Conservation (phyloP, 2,797 vertebrate species). For the Sardinella longiceps region DNA sequence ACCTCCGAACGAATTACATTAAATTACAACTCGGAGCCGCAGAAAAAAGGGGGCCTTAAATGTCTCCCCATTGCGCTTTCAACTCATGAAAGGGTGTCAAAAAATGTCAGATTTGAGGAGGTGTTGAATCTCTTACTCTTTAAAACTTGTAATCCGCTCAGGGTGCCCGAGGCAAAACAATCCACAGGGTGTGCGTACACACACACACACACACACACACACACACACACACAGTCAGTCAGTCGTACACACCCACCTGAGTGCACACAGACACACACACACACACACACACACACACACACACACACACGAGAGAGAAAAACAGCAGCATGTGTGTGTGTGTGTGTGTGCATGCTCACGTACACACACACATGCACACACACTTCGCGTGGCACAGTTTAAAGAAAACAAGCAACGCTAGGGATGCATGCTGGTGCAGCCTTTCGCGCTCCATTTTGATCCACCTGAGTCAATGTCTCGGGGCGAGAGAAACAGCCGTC, state of each 20-base stretch:
- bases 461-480: conserved; percentile 9
- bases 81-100: conserved; percentile 71
- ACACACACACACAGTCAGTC: conserved; percentile 29
- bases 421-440: conserved; percentile 17
- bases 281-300: neutral
- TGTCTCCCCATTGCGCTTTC: conserved; percentile 70
- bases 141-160: conserved; percentile 81
- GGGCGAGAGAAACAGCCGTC: conserved; percentile 18
- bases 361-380: conserved; percentile 13
- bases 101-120: conserved; percentile 74
- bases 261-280: neutral
- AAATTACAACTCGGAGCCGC: conserved; percentile 68
- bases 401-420: conserved; percentile 34
- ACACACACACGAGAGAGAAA: neutral
- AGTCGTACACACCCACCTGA: neutral
- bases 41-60: conserved; percentile 62
- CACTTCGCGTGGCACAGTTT: neutral
- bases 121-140: conserved; percentile 73
- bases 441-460: neutral
- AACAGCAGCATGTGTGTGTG: no score
- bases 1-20: conserved; percentile 70
- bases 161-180: conserved; percentile 63
- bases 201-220: conserved; percentile 6
- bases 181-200: conserved; percentile 16
- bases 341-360: no score